Conservation (phyloP, 2,888 invertebrate species). For the Drosophila pegasa region DNA sequence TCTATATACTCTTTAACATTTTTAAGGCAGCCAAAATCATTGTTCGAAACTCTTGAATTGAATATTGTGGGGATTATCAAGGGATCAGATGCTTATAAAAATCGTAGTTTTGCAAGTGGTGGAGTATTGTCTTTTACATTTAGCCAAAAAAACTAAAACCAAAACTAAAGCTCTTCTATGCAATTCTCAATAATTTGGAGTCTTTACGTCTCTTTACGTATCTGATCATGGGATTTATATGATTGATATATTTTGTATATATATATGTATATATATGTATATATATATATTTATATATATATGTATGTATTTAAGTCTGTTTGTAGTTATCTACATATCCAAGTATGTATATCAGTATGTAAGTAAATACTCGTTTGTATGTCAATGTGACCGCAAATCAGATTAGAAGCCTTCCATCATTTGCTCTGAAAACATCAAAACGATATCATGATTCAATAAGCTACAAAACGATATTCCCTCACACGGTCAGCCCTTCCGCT, state of each 20-base stretch:
- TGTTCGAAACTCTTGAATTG: no score
- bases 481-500: background rate
- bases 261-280: background rate
- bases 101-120: no score
- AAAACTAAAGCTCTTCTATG: background rate
- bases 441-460: slow-evolving; percentile 2
- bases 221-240: no score
- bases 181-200: background rate
- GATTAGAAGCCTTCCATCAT: background rate
- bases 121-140: no score
- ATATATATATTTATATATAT: background rate
- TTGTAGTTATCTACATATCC: no score
- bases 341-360: background rate
- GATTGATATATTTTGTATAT: background rate
- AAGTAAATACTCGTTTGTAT: background rate
- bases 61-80: no score
- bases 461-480: background rate
- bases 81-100: no score
- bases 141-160: no score
- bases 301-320: background rate
- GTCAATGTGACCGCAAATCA: background rate
- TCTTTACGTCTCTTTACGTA: no score
- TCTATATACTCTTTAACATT: no score
- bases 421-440: background rate
- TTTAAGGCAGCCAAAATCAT: no score